phyloP scores from a whole-genome alignment of 2,113 vertebrate species.

The Aepyceros melampus region DNA sequence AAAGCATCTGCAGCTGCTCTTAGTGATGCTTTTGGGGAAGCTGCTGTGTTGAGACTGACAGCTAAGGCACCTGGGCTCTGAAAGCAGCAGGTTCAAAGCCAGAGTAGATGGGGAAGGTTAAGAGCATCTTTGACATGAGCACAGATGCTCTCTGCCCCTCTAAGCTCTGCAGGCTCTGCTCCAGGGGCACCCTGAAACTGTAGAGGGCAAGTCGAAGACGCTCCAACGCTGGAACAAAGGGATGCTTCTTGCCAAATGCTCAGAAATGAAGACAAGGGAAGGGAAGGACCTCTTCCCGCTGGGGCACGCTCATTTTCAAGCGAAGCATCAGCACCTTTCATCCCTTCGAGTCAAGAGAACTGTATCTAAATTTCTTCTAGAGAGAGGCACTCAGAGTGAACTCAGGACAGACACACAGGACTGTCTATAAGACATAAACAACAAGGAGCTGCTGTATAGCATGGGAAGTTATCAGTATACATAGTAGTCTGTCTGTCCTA shows the following conservation, averaged over 20 bases:
- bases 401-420: not conserved
- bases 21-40: not conserved
- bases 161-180: not conserved
- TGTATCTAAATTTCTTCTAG: not conserved
- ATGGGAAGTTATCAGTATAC: not conserved
- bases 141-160: not conserved
- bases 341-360: not conserved
- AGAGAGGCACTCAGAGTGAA: not conserved
- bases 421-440: not conserved
- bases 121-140: not conserved
- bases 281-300: not conserved
- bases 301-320: not conserved
- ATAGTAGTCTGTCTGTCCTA: not conserved
- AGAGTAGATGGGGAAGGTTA: not conserved
- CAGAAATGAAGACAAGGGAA: not conserved
- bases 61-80: not conserved
- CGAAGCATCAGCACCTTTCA: not conserved
- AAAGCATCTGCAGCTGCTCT: not conserved
- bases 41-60: not conserved
- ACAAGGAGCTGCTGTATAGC: not conserved
- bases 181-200: not conserved
- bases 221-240: not conserved
- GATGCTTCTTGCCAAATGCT: not conserved
- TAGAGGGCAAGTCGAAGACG: not conserved
- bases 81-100: not conserved